Evolutionary conservation across 2,888 invertebrate species (phyloP).

Genomic region (Ptilodon capucinus): DNA sequence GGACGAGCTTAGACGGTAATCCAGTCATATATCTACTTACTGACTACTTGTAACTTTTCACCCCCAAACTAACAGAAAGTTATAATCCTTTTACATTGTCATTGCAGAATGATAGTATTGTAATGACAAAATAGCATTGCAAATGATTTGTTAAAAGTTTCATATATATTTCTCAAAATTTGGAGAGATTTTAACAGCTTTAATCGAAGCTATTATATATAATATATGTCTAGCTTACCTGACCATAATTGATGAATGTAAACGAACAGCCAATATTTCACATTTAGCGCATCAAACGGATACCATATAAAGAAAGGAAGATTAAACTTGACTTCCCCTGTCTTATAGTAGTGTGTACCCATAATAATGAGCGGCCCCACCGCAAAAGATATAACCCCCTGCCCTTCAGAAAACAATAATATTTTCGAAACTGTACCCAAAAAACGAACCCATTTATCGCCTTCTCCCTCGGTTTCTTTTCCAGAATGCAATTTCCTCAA

Average conservation of each 20-base stretch:
- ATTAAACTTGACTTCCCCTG: slow-evolving; percentile 37
- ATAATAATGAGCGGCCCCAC: slow-evolving; percentile 36
- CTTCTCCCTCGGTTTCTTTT: slow-evolving; percentile 6
- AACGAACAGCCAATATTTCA: slow-evolving; percentile 40
- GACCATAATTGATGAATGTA: slow-evolving; percentile 44
- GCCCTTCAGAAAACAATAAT: slow-evolving; percentile 11
- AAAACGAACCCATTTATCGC: slow-evolving; percentile 22
- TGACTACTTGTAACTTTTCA: too few species aligned
- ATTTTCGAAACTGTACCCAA: slow-evolving; percentile 26
- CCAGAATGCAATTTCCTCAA: slow-evolving; percentile 26
- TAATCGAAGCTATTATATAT: too few species aligned
- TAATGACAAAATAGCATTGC: too few species aligned
- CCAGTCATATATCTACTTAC: too few species aligned
- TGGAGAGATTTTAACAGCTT: too few species aligned
- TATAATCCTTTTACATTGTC: too few species aligned
- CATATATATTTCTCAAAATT: too few species aligned
- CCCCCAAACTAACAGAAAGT: too few species aligned
- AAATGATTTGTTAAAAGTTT: too few species aligned
- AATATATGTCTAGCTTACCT: slow-evolving; percentile 30
- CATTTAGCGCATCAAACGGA: slow-evolving; percentile 47
- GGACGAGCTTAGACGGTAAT: too few species aligned
- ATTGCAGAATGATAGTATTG: too few species aligned
- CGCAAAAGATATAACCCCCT: slow-evolving; percentile 32
- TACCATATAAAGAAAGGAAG: slow-evolving; percentile 48
- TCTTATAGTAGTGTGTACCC: slow-evolving; percentile 32